Evolutionary conservation across 1,140 invertebrate genomes (phyloP).

Genomic region (Macrosteles quadrilineatus): DNA sequence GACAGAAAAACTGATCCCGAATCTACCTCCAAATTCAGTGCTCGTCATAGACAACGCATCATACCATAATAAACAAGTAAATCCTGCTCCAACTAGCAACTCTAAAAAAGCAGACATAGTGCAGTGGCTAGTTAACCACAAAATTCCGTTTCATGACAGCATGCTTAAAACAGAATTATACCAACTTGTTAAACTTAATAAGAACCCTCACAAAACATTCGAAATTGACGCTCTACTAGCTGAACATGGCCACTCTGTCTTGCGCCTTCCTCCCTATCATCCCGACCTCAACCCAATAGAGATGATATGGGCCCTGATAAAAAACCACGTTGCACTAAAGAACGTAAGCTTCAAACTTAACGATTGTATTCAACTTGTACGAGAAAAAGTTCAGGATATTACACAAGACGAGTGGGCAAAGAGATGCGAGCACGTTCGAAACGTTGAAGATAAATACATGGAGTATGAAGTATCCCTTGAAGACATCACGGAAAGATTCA

Average conservation of each 20-base stretch:
- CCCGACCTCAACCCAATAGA: slow-evolving; percentile 26
- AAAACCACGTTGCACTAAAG: too few relatives aligned
- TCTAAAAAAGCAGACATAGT: slow-evolving; percentile 43
- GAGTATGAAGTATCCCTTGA: too few relatives aligned
- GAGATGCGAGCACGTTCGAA: slow-evolving; percentile 1
- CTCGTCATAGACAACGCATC: slow-evolving; percentile 49
- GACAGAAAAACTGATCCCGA: slow-evolving; percentile 28
- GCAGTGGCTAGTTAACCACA: slow-evolving; percentile 38
- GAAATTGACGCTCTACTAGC: too few relatives aligned
- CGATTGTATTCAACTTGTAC: not conserved
- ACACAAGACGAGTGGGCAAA: slow-evolving; percentile 7
- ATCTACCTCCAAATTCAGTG: slow-evolving; percentile 43
- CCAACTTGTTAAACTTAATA: too few relatives aligned
- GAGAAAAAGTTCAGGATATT: too few relatives aligned
- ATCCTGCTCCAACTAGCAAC: too few relatives aligned
- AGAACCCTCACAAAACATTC: not conserved
- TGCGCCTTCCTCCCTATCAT: too few relatives aligned
- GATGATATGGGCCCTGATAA: not conserved
- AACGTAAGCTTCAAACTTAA: not conserved
- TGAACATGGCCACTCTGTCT: too few relatives aligned
- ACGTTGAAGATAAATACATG: not conserved
- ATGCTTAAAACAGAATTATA: too few relatives aligned
- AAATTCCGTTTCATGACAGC: too few relatives aligned
- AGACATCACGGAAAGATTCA: too few relatives aligned
- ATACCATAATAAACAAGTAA: slow-evolving; percentile 45